Conservation (phyloP, 35 echinoderm and acorn worm genomes). For the Holothuria glaberrima region DNA sequence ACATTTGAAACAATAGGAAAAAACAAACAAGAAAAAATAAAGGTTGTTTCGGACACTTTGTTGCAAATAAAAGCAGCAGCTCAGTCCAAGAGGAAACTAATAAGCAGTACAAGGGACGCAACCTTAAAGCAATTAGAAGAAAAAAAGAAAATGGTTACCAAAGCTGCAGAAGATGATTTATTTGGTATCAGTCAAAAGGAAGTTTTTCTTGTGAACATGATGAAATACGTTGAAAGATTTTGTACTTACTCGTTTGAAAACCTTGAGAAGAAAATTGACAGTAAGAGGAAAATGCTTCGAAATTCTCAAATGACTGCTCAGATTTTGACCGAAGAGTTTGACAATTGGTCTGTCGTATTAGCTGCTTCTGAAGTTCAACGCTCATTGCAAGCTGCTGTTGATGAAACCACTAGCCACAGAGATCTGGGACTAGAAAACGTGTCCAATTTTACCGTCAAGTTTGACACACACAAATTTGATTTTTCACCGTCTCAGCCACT, state of each 20-base stretch:
- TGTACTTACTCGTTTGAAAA: neutral
- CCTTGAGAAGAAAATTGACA: neutral
- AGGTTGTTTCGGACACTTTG: neutral
- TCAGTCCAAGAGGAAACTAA: neutral
- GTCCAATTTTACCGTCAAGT: no score
- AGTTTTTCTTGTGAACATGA: neutral
- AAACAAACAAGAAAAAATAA: neutral
- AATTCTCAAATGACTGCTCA: neutral
- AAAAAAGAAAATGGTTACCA: no score
- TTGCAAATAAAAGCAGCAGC: neutral
- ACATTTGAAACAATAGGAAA: neutral
- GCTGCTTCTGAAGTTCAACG: neutral
- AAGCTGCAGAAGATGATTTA: neutral
- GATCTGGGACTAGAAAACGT: no score
- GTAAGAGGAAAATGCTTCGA: neutral
- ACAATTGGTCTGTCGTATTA: neutral
- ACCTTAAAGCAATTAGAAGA: neutral
- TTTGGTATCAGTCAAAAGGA: neutral
- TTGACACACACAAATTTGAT: no score
- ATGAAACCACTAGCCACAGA: no score
- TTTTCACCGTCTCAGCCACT: no score
- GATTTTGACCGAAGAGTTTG: neutral
- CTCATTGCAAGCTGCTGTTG: neutral
- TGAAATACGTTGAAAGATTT: neutral
- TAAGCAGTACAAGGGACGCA: neutral